Evolutionary conservation across 2,888 invertebrate species (phyloP), one percentile per base, ranked within the genome.

Genomic region (Pheosia tremula): DNA sequence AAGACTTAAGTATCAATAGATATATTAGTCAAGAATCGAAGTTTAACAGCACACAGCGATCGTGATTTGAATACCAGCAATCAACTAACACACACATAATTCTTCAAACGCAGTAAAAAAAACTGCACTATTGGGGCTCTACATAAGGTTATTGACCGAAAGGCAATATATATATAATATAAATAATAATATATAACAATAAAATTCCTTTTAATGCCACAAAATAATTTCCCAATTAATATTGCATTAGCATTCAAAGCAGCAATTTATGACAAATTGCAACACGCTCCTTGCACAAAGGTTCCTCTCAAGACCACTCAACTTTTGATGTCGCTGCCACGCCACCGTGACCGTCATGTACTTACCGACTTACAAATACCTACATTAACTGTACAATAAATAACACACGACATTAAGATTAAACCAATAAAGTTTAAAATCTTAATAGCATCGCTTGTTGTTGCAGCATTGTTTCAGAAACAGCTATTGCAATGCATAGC

Each of bases 401-500:
- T 10, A 53, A 10, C 9, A 53, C 36, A 11, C 37, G 37, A 53
- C 4, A n/a, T 37, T 7, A 37, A 37, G 10, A 37, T 37, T 10
- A 37, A 37, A 53, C 10, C 2, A n/a, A 47, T 47, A 47, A 47
- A 47, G 47, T 47, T 47, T 11, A 47, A 47, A 47, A 47, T 9
- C 4, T n/a, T 4, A 47, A 47, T 4, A 11, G n/a, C 47, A 47
- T 47, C 4, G n/a, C 11, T 11, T 6, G 11, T 47, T 1, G 11
- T n/a, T 47, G 6, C 11, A n/a, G 47, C 47, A 47, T 11, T n/a
- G 47, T 47, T 11, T 11, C 47, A 47, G 1, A n/a, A n/a, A 47
- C 5, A 9, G n/a, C 24, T 24, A 24, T 24, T 50, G 6, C 8
- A 52, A 62, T 67, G 60, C 64, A 67, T 63, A 60, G 54, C 52